These are phyloP conservation scores for Tachina lurida DNA, from an alignment of 2,888 invertebrate genomes.

Conservation along the genomic window DNA sequence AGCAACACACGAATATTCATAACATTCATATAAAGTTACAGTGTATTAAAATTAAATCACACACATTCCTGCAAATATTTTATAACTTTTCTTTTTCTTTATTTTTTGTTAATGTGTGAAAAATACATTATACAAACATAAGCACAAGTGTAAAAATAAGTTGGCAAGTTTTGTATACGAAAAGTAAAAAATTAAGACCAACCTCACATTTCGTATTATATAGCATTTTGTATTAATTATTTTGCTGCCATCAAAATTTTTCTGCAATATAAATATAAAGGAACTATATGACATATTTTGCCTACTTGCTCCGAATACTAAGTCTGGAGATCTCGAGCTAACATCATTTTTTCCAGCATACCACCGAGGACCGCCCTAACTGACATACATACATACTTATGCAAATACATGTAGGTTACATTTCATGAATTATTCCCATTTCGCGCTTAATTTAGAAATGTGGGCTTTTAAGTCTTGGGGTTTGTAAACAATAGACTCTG, in stretches of 20 bases:
- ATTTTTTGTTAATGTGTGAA: background rate
- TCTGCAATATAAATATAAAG: no score
- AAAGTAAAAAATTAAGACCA: no score
- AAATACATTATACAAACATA: background rate
- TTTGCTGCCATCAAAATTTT: no score
- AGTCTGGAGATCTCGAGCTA: background rate
- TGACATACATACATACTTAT: background rate
- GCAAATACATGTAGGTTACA: background rate
- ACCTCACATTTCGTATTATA: no score
- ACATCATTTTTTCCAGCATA: background rate
- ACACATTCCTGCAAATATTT: background rate
- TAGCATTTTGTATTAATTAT: no score
- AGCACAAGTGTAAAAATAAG: no score
- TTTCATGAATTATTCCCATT: conserved; percentile 22
- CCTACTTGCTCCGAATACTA: no score
- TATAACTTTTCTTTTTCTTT: background rate
- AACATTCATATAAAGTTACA: background rate
- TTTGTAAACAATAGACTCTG: conserved; percentile 28
- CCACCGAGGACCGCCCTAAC: background rate
- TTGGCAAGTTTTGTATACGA: no score
- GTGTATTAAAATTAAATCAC: background rate
- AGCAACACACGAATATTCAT: background rate
- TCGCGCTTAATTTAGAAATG: background rate
- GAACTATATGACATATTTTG: no score
- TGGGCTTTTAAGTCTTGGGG: background rate